Base-by-base conservation (phyloP, 1,140 invertebrate genomes). In the Orchestia grillus region DNA sequence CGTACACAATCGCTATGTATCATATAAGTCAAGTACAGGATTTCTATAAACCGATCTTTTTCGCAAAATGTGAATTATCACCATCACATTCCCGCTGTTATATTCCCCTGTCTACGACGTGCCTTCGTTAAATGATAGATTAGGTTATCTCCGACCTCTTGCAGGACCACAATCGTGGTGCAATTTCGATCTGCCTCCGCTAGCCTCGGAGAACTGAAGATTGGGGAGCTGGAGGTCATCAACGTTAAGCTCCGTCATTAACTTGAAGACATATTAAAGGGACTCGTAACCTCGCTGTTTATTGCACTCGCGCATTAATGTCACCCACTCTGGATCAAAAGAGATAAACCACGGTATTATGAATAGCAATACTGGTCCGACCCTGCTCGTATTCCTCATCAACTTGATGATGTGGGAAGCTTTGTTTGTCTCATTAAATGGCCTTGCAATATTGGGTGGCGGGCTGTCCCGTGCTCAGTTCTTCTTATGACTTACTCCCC, bases 241-340 rank as follows among this genome's bases (percentile, higher is more conserved):
- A 94, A 94, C 19, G 44, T n/a, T 94, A 94, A 94, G 92, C 92
- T 44, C 92, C 44, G 40, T 94, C 92, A 94, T 94, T 47, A 94
- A 94, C 92, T 94, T 45, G 40, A 94, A 36, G 92, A 94, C 43
- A 94, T 94, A 94, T 94, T 94, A 94, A 94, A 94, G 92, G 44
- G 92, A 45, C 92, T 94, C 92, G 43, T 94, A 94, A 47, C 92
- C 92, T 94, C 92, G 43, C 92, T 94, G 92, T 19, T 94, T 94
- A 94, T 94, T 94, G 92, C 92, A 19, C 4, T 19, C 92, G 41
- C 92, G 47, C 41, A 47, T 94, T 94, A 94, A 94, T 94, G 92
- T 94, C 92, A 94, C 92, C 92, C 92, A 44, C 92, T 44, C 4
- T 94, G 92, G 92, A 94, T 94, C 92, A 94, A 45, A 90, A 44